Conservation (phyloP, 2,888 invertebrate genomes). For the Candidula unifasciata region DNA sequence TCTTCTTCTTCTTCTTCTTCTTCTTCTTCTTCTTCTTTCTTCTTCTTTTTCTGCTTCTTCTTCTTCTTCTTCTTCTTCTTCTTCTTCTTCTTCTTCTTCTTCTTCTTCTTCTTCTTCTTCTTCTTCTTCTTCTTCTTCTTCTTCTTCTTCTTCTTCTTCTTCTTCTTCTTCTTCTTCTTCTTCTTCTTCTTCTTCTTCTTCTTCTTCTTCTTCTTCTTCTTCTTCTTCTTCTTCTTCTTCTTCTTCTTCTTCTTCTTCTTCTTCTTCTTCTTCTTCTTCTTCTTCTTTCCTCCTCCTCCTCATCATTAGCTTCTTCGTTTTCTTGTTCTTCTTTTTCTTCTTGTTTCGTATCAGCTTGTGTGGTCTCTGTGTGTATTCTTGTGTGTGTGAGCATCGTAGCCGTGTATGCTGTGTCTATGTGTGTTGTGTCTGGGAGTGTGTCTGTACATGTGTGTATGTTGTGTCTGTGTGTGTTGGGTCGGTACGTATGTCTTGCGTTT, state of each 20-base stretch:
- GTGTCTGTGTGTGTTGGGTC: no score
- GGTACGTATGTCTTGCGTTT: no score
- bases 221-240: background rate
- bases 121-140: slow-evolving; percentile 15
- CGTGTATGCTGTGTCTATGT: no score
- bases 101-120: background rate
- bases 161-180: background rate
- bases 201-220: background rate
- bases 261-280: background rate
- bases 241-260: no score
- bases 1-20: slow-evolving; percentile 17
- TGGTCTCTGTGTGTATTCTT: no score
- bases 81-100: background rate
- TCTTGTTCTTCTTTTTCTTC: no score
- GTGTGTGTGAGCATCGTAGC: no score
- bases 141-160: background rate
- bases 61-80: background rate
- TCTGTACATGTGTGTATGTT: no score
- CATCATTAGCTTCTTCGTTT: background rate
- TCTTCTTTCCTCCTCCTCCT: background rate
- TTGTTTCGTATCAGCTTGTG: no score
- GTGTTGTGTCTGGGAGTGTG: no score
- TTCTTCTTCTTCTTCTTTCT: slow-evolving; percentile 22
- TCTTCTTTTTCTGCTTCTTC: no score
- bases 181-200: background rate